A percentile compares a stretch with the other conserved stretches of the same genome.
Evolutionary conservation across 2,113 vertebrate species (phyloP).

Genomic region (Oxyruncus cristatus): DNA sequence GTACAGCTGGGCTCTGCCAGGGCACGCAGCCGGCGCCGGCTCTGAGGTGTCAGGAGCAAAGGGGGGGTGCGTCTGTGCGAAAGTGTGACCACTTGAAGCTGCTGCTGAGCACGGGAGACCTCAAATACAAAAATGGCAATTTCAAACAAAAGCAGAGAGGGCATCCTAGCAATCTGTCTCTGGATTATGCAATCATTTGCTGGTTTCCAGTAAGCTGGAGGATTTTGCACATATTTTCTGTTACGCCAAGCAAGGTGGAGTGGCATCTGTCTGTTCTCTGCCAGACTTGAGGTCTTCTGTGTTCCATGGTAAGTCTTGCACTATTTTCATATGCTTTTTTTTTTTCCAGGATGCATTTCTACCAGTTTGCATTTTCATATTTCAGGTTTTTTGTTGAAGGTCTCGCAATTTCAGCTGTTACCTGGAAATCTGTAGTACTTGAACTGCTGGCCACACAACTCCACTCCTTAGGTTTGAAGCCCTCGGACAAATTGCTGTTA

Average conservation of each 20-base stretch:
- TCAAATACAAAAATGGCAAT: neutral
- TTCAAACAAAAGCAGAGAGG: conserved; percentile 40
- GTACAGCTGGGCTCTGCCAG: neutral
- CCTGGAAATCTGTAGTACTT: conserved; percentile 75
- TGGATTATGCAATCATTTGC: conserved; percentile 23
- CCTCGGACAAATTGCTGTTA: conserved; percentile 46
- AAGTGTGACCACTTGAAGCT: conserved; percentile 54
- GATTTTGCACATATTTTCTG: conserved; percentile 58
- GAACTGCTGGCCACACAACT: conserved; percentile 64
- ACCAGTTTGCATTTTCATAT: conserved; percentile 36
- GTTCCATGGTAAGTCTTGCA: conserved; percentile 86
- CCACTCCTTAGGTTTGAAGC: conserved; percentile 43
- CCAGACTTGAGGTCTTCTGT: conserved; percentile 82
- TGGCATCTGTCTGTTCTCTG: conserved; percentile 23
- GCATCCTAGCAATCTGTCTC: conserved; percentile 34
- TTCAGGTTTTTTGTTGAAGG: conserved; percentile 57
- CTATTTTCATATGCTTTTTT: conserved; percentile 76
- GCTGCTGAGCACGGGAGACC: conserved; percentile 65
- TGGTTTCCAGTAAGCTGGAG: conserved; percentile 12
- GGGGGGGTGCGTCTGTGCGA: neutral
- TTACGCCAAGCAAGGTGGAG: conserved; percentile 26
- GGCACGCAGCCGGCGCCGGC: neutral
- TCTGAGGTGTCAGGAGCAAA: neutral
- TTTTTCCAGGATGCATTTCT: conserved; percentile 76
- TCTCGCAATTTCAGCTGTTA: conserved; percentile 69